phyloP scores from a whole-genome alignment of 37 sponge, comb jelly and placozoan genomes.

The Diacarnus erythraeanus region DNA sequence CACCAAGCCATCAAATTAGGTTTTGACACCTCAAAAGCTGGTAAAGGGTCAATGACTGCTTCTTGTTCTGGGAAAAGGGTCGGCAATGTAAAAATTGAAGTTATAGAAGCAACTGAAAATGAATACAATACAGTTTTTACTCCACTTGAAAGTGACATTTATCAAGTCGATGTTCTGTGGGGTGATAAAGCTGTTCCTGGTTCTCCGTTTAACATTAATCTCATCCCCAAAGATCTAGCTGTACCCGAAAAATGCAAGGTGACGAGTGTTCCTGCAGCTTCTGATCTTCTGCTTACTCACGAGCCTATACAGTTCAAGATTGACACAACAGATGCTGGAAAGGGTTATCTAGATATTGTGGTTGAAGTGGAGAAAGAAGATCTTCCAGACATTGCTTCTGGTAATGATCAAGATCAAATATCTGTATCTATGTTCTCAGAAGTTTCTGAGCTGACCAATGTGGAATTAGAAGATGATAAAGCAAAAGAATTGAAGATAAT shows the following conservation, averaged over 20 bases:
- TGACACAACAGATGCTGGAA: constrained; percentile 66
- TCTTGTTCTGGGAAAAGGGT: constrained; percentile 33
- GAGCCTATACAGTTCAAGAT: constrained; percentile 40
- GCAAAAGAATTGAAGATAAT: background rate
- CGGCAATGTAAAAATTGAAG: constrained; percentile 50
- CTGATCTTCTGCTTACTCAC: constrained; percentile 2
- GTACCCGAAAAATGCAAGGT: constrained; percentile 15
- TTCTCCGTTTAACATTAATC: constrained; percentile 64
- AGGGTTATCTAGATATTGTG: constrained; percentile 50
- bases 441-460: background rate
- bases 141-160: constrained; percentile 52
- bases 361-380: constrained; percentile 9
- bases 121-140: constrained; percentile 22
- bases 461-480: background rate
- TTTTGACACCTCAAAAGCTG: constrained; percentile 51
- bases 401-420: background rate
- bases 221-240: constrained; percentile 26
- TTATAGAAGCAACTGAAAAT: background rate
- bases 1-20: constrained; percentile 7
- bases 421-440: background rate
- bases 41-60: constrained; percentile 44
- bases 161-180: constrained; percentile 37
- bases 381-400: background rate
- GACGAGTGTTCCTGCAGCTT: background rate
- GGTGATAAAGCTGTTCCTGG: constrained; percentile 47